Base-by-base conservation (phyloP, 2,797 vertebrate genomes). In the Myioborus miniatus region DNA sequence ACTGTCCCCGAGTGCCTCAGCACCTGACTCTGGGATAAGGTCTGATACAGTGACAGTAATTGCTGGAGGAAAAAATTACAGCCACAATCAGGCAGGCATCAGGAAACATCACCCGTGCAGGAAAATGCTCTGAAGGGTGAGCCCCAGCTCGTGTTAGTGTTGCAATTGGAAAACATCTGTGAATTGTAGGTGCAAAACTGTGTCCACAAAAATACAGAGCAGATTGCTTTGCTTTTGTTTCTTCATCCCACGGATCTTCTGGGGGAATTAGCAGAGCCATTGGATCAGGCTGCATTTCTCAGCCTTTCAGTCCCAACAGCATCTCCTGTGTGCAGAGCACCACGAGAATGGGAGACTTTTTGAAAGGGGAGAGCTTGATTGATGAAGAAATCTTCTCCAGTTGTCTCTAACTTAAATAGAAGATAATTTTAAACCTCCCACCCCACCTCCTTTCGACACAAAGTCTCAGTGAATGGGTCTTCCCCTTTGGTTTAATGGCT, bases 11-110 rank as follows among this genome's bases (percentile, higher is more conserved):
- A 82, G 21, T 53, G 70, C 67, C 60, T 82, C 3, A 9, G 50
- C 46, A 15, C 41, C 5, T 76, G 85, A 37, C 79, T 91, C n/a
- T 9, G 19, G 60, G 70, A 5, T 70, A 46, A 55, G 36, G 41
- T 91, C 67, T 76, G 80, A 44, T 32, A 47, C 5, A 55, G 69
- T n/a, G 47, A 30, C 36, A 68, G 27, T 20, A 84, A 77, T 79
- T 89, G 56, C 64, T 84, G 77, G 52, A 77, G 64, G 56, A 47
- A 90, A 75, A 53, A 86, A 89, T 90, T 77, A 19, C 60, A 76
- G 3, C 46, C 58, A 37, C 59, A 32, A 3, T 41, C 64, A 67
- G 1, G 1, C 23, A 49, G 69, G 22, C 30, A 70, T n/a, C 0
- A 1, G 12, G 59, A 70, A 34, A 60, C n/a, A 47, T 17, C 47